These are phyloP conservation scores for Melanotus villosus DNA, from an alignment of 2,888 invertebrate species.

Conservation along the genomic window DNA sequence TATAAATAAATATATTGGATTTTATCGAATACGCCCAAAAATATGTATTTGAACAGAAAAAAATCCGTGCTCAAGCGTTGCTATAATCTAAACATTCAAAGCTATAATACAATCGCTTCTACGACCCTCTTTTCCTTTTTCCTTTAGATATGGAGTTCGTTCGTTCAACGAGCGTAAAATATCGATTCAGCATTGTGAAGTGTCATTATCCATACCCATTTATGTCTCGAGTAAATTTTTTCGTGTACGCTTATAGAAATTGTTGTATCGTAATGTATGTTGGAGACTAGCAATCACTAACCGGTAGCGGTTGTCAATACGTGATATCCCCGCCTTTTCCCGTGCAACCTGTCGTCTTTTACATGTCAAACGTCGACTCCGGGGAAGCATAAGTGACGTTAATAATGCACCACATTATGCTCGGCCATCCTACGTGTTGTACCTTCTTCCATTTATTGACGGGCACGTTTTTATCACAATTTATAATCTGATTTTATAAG, in stretches of 20 bases:
- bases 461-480: conserved; percentile 21
- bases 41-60: too few relatives aligned
- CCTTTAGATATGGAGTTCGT: background rate
- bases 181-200: conserved; percentile 14
- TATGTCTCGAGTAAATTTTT: conserved; percentile 30
- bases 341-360: conserved; percentile 40
- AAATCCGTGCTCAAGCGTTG: too few relatives aligned
- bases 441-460: conserved; percentile 28
- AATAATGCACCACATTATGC: conserved; percentile 43
- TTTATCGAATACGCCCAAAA: too few relatives aligned
- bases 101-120: conserved; percentile 4
- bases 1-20: too few relatives aligned
- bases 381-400: conserved; percentile 37
- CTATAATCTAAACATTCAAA: too few relatives aligned
- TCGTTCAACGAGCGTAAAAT: conserved; percentile 23
- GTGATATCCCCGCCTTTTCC: conserved; percentile 34
- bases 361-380: conserved; percentile 35
- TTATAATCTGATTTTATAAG: conserved; percentile 19
- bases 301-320: conserved; percentile 42
- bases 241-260: conserved; percentile 30
- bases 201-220: conserved; percentile 33
- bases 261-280: conserved; percentile 28
- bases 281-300: conserved; percentile 30
- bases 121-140: background rate
- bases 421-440: conserved; percentile 30